Conservation (phyloP, 2,888 invertebrate species). For the Trichogramma dendrolimi region DNA sequence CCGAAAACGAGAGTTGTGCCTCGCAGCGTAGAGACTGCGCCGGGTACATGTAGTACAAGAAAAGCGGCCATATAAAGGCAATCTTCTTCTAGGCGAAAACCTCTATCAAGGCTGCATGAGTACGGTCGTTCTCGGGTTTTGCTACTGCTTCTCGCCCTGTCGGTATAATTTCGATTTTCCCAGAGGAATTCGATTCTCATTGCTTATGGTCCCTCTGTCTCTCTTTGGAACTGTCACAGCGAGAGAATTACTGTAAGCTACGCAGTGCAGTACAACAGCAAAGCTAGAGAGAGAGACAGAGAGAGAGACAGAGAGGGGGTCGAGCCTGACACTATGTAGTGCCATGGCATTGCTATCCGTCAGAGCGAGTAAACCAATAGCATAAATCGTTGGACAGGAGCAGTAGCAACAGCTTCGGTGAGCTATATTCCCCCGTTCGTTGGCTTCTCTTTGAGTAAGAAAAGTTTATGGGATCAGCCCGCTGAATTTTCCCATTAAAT, state of each 20-base stretch:
- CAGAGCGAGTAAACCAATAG: constrained; percentile 52
- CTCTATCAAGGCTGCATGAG: too few relatives aligned
- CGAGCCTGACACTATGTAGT: constrained; percentile 10
- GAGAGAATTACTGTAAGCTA: not conserved
- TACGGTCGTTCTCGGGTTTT: too few relatives aligned
- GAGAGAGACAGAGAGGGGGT: constrained; percentile 12
- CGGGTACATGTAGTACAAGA: too few relatives aligned
- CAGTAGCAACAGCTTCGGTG: too few relatives aligned
- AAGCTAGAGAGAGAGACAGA: constrained; percentile 19
- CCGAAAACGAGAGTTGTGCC: too few relatives aligned
- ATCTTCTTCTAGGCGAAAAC: too few relatives aligned
- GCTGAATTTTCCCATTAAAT: constrained; percentile 52
- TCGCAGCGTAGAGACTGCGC: too few relatives aligned
- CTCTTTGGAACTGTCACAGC: not conserved
- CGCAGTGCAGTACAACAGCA: constrained; percentile 1
- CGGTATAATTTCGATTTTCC: too few relatives aligned
- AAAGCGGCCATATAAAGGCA: too few relatives aligned
- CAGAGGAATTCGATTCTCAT: too few relatives aligned
- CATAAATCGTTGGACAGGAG: constrained; percentile 42
- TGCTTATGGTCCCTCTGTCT: not conserved
- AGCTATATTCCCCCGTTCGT: constrained; percentile 23
- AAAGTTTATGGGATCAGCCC: constrained; percentile 46
- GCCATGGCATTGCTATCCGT: constrained; percentile 49
- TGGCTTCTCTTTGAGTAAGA: constrained; percentile 41
- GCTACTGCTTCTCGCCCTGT: too few relatives aligned